Conservation (phyloP, 2,113 vertebrate genomes). For the Cyanocitta stelleri region DNA sequence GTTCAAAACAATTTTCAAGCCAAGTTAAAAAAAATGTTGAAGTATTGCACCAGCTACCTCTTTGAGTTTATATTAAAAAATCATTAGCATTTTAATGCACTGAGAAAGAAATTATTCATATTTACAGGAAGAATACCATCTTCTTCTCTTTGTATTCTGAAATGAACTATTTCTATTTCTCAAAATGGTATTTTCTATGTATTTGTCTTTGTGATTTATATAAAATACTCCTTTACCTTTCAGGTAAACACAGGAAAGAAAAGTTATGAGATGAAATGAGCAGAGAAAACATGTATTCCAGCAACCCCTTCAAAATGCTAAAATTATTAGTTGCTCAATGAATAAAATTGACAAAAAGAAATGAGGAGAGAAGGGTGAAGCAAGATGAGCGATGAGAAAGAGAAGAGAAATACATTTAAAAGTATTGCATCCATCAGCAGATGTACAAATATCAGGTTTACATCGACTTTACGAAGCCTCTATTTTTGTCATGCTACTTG, state of each 20-base stretch:
- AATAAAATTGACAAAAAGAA: not conserved
- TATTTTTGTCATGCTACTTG: not conserved
- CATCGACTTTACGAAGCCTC: not conserved
- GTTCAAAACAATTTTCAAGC: conserved; percentile 4
- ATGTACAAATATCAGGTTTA: not conserved
- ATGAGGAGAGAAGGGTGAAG: not conserved
- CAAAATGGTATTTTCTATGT: not conserved
- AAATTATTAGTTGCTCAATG: not conserved
- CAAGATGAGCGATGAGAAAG: not conserved
- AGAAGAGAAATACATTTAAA: not conserved
- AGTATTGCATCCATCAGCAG: not conserved
- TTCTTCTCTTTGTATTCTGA: not conserved
- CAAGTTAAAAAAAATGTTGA: not conserved
- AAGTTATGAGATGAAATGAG: not conserved
- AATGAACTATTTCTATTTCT: not conserved
- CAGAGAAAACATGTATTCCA: not conserved
- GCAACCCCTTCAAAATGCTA: not conserved
- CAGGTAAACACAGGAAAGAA: not conserved
- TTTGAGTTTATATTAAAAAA: not conserved
- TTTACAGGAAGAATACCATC: not conserved
- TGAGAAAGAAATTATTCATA: not conserved
- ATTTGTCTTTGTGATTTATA: not conserved
- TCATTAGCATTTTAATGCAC: not conserved
- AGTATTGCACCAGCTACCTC: not conserved
- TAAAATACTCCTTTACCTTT: not conserved